Base-by-base conservation (phyloP, 2,113 vertebrate genomes). In the Saimiri boliviensis region DNA sequence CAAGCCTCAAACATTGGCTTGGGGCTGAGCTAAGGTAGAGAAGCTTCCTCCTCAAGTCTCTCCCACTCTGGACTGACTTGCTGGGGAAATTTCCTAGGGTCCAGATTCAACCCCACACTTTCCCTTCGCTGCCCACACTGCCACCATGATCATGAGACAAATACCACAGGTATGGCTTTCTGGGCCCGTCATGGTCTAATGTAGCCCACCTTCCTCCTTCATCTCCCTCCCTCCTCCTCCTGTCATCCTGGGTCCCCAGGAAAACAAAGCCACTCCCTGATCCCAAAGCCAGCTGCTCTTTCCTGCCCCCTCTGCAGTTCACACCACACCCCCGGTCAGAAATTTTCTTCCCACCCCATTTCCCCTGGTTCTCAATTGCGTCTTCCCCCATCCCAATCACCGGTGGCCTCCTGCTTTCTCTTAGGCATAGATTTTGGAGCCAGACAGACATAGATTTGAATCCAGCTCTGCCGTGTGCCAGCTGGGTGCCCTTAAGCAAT, bases 311-410 rank as follows among this genome's bases (percentile, higher is more conserved):
- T 1, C 40, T 14, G 5, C 3, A 13, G 66, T 30, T 87, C 76
- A 6, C 45, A 10, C 16, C 0, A 27, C 1, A 17, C 56, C 40
- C 35, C 60, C 25, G 2, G 2, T 60, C 35, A 5, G 19, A 47
- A 23, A 27, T 1, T 32, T 3, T 19, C 35, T 37, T 9, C 14
- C 47, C 13, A 3, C 32, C 25, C 6, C 14, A 0, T 3, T 8
- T 10, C 6, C 25, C 40, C 40, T 2, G 20, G 32, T 16, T 20
- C 42, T 52, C 70, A 1, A 1, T 1, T 0, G 3, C 8, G 0
- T 13, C 54, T 66, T 66, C 35, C 70, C 13, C 10, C 2, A 5
- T 2, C 20, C 27, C 21, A 1, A 3, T 10, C 37, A 23, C 27
- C 35, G 16, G 1, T 0, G 35, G 25, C 6, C 70, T 52, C 40